Percentiles rank a stretch among this genome's conserved stretches.
These are phyloP conservation scores for Ochropleura plecta DNA, from an alignment of 2,888 invertebrate genomes.

Conservation along the genomic window DNA sequence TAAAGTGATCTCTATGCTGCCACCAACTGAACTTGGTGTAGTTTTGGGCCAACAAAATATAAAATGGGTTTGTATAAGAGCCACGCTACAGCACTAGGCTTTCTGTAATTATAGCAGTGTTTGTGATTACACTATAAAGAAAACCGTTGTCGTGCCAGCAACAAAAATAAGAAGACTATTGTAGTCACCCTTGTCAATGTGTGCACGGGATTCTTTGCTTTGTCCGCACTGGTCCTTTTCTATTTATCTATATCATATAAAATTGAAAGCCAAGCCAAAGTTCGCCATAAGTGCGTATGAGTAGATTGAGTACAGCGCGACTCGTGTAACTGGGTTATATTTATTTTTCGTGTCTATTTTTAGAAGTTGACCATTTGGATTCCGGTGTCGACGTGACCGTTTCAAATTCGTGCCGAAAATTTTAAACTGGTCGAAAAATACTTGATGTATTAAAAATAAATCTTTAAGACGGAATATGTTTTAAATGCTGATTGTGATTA, in stretches of 20 bases:
- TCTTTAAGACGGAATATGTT: too few relatives aligned
- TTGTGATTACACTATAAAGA: too few relatives aligned
- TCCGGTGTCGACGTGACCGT: slow-evolving; percentile 57
- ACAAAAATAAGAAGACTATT: not conserved
- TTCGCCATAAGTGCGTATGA: slow-evolving; percentile 41
- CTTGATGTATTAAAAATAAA: not conserved
- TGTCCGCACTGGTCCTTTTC: slow-evolving; percentile 28
- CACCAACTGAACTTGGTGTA: not conserved
- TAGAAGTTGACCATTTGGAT: slow-evolving; percentile 58
- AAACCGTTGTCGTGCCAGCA: not conserved
- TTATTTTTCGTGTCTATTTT: slow-evolving; percentile 65
- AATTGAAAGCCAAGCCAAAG: slow-evolving; percentile 36
- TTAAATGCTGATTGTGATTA: not conserved
- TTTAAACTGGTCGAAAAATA: slow-evolving; percentile 34
- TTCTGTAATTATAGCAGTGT: too few relatives aligned
- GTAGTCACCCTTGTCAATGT: not conserved
- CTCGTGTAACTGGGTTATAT: slow-evolving; percentile 63
- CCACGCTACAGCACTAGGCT: too few relatives aligned
- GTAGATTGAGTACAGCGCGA: slow-evolving; percentile 33
- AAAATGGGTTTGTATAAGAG: too few relatives aligned
- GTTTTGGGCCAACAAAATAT: not conserved
- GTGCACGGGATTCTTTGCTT: not conserved
- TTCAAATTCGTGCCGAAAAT: slow-evolving; percentile 58
- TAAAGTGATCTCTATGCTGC: not conserved
- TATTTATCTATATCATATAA: slow-evolving; percentile 9